Conservation (phyloP, 2,113 vertebrate genomes). For the Athene noctua region DNA sequence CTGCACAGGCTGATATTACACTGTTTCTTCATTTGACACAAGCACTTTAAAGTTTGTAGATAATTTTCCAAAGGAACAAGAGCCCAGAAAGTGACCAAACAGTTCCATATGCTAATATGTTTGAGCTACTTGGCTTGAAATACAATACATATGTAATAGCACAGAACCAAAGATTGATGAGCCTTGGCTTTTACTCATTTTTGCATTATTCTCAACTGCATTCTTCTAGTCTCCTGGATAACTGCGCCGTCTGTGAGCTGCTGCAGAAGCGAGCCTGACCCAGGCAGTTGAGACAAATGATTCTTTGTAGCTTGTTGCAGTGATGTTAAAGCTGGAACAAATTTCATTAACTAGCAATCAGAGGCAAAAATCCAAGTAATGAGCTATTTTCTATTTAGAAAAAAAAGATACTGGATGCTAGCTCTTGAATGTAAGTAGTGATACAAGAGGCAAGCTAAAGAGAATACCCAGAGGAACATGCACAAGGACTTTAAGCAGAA, state of each 20-base stretch:
- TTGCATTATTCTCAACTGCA: neutral
- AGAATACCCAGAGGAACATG: neutral
- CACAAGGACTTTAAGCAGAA: neutral
- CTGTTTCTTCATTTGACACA: neutral
- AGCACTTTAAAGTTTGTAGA: neutral
- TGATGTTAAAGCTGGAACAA: constrained; percentile 3
- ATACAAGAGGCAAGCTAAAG: neutral
- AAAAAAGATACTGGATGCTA: neutral
- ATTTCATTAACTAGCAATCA: constrained; percentile 19
- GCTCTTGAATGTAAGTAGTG: neutral
- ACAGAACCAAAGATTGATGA: neutral
- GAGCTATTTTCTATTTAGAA: neutral
- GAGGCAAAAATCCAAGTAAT: neutral
- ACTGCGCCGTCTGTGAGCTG: neutral
- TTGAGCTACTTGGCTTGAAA: rapidly evolving
- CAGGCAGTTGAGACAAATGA: neutral
- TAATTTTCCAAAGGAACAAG: neutral
- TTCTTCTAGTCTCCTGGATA: constrained; percentile 21
- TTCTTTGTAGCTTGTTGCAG: neutral
- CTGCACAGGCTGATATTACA: neutral
- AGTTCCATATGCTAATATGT: neutral
- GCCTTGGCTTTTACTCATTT: neutral
- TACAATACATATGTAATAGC: neutral
- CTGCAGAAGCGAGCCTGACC: neutral
- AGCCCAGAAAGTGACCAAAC: neutral